Evolutionary conservation across 2,113 vertebrate genomes (phyloP).

Genomic region (Elgaria multicarinata): DNA sequence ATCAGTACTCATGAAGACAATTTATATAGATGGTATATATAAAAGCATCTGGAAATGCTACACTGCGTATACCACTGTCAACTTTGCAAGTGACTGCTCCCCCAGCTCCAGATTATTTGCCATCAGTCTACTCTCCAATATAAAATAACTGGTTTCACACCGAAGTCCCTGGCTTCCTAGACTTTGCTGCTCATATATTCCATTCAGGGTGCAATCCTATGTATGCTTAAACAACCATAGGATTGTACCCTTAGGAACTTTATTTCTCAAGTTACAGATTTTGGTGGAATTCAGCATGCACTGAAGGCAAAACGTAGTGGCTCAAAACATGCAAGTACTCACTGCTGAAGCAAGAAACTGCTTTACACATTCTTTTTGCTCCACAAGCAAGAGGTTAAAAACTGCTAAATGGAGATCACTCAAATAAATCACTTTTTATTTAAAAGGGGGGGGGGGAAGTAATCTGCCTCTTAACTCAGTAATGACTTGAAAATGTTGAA

Average conservation of each 20-base stretch:
- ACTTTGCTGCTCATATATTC: background rate
- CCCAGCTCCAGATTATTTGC: background rate
- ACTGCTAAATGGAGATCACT: background rate
- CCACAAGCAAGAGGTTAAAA: background rate
- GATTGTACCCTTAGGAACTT: background rate
- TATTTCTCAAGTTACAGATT: constrained; percentile 6
- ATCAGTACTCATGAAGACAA: background rate
- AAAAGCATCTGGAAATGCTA: background rate
- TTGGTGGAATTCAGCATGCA: constrained; percentile 18
- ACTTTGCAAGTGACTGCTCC: too few relatives aligned
- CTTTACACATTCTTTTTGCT: background rate
- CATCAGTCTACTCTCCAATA: background rate
- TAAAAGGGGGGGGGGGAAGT: background rate
- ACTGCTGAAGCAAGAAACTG: background rate
- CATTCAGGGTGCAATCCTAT: too few relatives aligned
- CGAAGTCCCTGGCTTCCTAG: background rate
- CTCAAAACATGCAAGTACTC: background rate
- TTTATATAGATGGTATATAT: background rate
- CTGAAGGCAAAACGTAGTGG: background rate
- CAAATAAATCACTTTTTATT: constrained; percentile 14
- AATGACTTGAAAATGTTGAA: background rate
- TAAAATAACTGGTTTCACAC: background rate
- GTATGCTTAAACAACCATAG: too few relatives aligned
- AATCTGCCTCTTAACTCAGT: background rate
- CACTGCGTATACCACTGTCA: too few relatives aligned